These are phyloP conservation scores for Automeris io DNA, from an alignment of 2,888 invertebrate species.

Conservation along the genomic window DNA sequence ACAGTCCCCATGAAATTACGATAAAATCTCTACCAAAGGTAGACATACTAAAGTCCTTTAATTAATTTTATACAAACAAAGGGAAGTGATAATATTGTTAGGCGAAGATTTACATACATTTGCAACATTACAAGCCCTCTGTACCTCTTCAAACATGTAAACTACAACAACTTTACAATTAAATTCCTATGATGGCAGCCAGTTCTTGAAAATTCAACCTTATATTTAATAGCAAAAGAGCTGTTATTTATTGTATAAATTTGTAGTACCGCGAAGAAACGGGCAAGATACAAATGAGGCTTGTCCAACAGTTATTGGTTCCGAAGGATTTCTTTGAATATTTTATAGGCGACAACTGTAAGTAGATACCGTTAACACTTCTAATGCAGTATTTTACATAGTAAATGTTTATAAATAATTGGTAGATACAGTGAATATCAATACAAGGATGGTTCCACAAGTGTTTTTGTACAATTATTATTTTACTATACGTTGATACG, in stretches of 20 bases:
- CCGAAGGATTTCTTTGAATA: constrained; percentile 8
- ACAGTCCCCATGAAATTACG: no score
- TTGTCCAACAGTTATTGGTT: constrained; percentile 8
- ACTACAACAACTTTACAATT: no score
- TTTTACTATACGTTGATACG: no score
- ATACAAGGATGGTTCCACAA: not conserved
- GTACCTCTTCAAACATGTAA: not conserved
- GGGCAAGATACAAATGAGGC: constrained; percentile 1
- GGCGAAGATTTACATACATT: not conserved
- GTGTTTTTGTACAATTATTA: no score
- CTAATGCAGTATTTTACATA: not conserved
- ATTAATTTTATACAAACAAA: not conserved
- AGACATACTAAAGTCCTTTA: no score
- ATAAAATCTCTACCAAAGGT: no score
- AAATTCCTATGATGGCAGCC: no score
- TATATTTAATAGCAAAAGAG: not conserved
- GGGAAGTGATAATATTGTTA: not conserved
- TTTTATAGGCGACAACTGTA: constrained; percentile 4
- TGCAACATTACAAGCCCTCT: not conserved
- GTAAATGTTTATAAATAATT: not conserved
- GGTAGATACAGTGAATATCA: not conserved
- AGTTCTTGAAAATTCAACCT: not conserved
- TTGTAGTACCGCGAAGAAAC: not conserved
- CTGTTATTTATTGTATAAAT: not conserved
- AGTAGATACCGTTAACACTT: not conserved